These are phyloP conservation scores for Henricia sp. DNA, from an alignment of 53 echinoderm and acorn worm species.

Conservation along the genomic window DNA sequence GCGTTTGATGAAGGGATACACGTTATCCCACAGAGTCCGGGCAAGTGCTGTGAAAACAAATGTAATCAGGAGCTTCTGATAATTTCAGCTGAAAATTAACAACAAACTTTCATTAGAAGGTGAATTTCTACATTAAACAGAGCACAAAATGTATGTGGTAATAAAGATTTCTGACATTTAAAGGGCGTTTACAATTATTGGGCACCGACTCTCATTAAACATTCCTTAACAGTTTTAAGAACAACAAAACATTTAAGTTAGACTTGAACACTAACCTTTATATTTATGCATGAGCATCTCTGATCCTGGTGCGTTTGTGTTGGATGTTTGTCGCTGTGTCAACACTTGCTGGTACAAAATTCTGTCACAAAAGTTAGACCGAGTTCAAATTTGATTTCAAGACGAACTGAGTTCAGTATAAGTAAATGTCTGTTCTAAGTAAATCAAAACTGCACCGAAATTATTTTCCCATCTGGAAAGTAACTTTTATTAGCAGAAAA, in stretches of 20 bases:
- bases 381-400: too few species aligned
- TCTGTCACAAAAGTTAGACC: conserved; percentile 17
- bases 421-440: too few species aligned
- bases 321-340: conserved; percentile 26
- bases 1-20: conserved; percentile 80
- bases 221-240: too few species aligned
- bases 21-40: conserved; percentile 72
- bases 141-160: background rate
- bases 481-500: too few species aligned
- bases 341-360: conserved; percentile 70
- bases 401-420: background rate
- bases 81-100: too few species aligned
- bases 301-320: background rate
- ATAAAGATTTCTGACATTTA: background rate
- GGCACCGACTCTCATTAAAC: too few species aligned
- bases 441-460: too few species aligned
- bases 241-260: background rate
- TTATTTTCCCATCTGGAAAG: too few species aligned
- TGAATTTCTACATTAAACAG: background rate
- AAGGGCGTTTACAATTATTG: too few species aligned
- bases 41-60: conserved; percentile 66
- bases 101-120: background rate
- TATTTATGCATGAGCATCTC: conserved; percentile 65
- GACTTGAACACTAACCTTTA: conserved; percentile 43
- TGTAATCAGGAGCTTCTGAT: background rate